These are phyloP conservation scores for Acanthis flammea DNA, from an alignment of 2,797 vertebrate genomes.

Conservation along the genomic window DNA sequence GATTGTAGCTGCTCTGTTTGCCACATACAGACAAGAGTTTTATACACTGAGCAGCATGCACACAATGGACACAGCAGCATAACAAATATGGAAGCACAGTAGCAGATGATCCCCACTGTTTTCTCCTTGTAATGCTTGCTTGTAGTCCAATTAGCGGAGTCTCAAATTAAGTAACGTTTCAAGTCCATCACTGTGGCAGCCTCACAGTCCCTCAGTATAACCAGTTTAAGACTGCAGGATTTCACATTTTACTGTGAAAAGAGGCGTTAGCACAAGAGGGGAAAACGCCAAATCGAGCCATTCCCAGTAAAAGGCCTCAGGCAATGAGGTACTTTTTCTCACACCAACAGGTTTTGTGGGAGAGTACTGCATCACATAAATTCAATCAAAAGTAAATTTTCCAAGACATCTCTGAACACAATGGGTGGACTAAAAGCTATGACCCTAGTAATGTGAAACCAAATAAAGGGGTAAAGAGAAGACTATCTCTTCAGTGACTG, in stretches of 20 bases:
- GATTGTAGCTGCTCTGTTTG: conserved; percentile 39
- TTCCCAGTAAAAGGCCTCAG: not conserved
- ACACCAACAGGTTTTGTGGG: not conserved
- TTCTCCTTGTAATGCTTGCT: not conserved
- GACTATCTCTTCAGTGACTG: not conserved
- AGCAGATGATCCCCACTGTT: not conserved
- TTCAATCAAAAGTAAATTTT: not conserved
- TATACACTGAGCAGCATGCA: conserved; percentile 29
- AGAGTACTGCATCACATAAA: not conserved
- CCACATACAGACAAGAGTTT: not conserved
- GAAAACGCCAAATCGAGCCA: not conserved
- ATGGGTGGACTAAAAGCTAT: not conserved
- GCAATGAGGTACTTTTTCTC: not conserved
- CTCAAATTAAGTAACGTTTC: not conserved
- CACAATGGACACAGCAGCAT: not conserved
- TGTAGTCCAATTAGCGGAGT: not conserved
- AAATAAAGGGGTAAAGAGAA: not conserved
- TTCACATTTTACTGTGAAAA: not conserved
- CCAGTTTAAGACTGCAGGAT: not conserved
- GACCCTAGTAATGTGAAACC: not conserved
- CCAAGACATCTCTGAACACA: not conserved
- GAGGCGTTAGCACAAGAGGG: not conserved
- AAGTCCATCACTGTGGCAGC: not conserved
- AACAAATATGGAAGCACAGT: conserved; percentile 8
- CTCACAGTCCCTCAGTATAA: not conserved